Evolutionary conservation across 92 coral and sea anemone genomes (phyloP).

Genomic region (Epizoanthus rinbou): DNA sequence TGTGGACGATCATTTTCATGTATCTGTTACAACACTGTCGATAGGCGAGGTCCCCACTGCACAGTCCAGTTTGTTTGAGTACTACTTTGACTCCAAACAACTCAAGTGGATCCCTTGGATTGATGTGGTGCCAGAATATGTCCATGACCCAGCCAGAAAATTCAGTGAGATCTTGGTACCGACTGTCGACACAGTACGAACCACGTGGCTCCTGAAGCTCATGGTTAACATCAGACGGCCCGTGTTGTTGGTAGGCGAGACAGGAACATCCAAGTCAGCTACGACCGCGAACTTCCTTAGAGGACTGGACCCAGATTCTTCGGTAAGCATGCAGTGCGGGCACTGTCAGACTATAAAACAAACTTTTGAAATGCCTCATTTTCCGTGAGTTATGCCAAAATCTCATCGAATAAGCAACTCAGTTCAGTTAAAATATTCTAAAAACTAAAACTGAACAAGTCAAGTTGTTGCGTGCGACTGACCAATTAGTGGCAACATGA

Average conservation of each 20-base stretch:
- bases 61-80: conserved; percentile 87
- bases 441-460: too few species aligned
- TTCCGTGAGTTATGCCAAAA: too few species aligned
- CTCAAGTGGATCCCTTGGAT: conserved; percentile 96
- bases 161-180: conserved; percentile 99
- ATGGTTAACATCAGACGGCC: conserved; percentile 95
- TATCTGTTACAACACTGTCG: background rate
- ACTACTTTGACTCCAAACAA: conserved; percentile 87
- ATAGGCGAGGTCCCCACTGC: conserved; percentile 95
- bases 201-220: conserved; percentile 96
- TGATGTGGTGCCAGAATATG: conserved; percentile 91
- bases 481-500: too few species aligned
- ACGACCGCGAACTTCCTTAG: conserved; percentile 93
- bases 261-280: conserved; percentile 97
- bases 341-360: background rate
- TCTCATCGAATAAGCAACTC: too few species aligned
- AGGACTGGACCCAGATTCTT: conserved; percentile 82
- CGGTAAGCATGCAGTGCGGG: conserved; percentile 59
- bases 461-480: too few species aligned
- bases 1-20: background rate
- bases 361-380: too few species aligned
- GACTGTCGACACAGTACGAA: conserved; percentile 97
- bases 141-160: conserved; percentile 92
- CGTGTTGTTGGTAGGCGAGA: conserved; percentile 96
- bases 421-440: too few species aligned